phyloP scores from a whole-genome alignment of 1,140 invertebrate species.

The Matsumurasca onukii region DNA sequence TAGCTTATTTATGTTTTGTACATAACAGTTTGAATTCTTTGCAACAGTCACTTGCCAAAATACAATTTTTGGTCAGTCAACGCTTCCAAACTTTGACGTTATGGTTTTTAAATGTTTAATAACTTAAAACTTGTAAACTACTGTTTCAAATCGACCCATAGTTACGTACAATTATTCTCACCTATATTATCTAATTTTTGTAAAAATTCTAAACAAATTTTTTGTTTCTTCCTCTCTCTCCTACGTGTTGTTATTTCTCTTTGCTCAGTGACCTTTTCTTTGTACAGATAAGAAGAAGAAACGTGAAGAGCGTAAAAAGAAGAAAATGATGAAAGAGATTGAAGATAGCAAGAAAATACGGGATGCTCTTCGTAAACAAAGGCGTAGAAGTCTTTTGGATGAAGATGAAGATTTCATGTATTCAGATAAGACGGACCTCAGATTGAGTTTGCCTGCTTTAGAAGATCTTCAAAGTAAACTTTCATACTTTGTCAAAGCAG shows the following conservation, averaged over 20 bases:
- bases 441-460: constrained; percentile 62
- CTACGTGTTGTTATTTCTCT: neutral
- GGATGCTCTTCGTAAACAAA: constrained; percentile 35
- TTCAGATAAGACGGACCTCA: constrained; percentile 36
- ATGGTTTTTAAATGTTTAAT: neutral
- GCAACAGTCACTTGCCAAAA: neutral
- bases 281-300: constrained; percentile 61
- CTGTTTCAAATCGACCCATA: neutral
- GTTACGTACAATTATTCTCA: neutral
- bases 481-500: constrained; percentile 73
- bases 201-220: neutral
- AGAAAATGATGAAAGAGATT: constrained; percentile 49
- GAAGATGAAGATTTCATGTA: constrained; percentile 41
- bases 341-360: constrained; percentile 31
- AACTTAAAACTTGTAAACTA: neutral
- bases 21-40: neutral
- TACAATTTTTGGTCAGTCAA: neutral
- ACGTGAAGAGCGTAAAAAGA: constrained; percentile 58
- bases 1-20: neutral
- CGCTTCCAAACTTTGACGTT: neutral
- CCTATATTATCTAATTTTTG: neutral
- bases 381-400: constrained; percentile 35
- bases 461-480: constrained; percentile 76
- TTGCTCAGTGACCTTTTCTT: constrained; percentile 24
- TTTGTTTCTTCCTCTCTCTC: neutral